Evolutionary conservation across 2,888 invertebrate species (phyloP).

Genomic region (Volucella bombylans): DNA sequence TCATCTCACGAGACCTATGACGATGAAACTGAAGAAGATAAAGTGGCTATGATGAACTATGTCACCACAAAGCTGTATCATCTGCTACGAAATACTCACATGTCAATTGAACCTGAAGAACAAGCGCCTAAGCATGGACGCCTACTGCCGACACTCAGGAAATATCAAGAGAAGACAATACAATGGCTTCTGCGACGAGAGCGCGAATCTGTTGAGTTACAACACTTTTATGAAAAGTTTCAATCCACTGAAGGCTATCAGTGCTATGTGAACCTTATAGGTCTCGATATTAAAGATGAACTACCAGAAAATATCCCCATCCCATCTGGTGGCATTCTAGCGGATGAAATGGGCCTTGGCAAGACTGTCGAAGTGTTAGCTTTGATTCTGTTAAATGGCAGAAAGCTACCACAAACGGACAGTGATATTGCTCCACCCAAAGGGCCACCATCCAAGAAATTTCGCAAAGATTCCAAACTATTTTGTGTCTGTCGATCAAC

Average conservation of each 20-base stretch:
- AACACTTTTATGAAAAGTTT: conserved; percentile 75
- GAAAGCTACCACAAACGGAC: conserved; percentile 59
- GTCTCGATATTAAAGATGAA: conserved; percentile 70
- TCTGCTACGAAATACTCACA: conserved; percentile 74
- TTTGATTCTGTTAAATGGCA: conserved; percentile 85
- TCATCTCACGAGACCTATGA: not conserved
- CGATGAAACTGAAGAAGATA: conserved; percentile 4
- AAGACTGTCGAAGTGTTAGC: conserved; percentile 90
- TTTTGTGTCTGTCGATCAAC: conserved; percentile 50
- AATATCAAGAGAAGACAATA: conserved; percentile 87
- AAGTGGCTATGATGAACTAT: conserved; percentile 77
- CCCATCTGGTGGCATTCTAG: conserved; percentile 88
- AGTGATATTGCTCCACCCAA: conserved; percentile 19
- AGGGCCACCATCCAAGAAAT: conserved; percentile 32
- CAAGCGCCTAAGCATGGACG: conserved; percentile 80
- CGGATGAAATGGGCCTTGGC: conserved; percentile 92
- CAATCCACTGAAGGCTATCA: conserved; percentile 75
- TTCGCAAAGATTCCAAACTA: conserved; percentile 10
- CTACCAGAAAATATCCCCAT: conserved; percentile 80
- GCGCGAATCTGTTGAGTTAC: conserved; percentile 70
- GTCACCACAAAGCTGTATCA: conserved; percentile 78
- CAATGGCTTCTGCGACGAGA: conserved; percentile 88
- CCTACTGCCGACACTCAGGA: conserved; percentile 84
- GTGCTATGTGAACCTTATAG: conserved; percentile 78
- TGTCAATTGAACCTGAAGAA: conserved; percentile 66